phyloP scores from a whole-genome alignment of 1,140 invertebrate genomes.

The Drosophila bocqueti region DNA sequence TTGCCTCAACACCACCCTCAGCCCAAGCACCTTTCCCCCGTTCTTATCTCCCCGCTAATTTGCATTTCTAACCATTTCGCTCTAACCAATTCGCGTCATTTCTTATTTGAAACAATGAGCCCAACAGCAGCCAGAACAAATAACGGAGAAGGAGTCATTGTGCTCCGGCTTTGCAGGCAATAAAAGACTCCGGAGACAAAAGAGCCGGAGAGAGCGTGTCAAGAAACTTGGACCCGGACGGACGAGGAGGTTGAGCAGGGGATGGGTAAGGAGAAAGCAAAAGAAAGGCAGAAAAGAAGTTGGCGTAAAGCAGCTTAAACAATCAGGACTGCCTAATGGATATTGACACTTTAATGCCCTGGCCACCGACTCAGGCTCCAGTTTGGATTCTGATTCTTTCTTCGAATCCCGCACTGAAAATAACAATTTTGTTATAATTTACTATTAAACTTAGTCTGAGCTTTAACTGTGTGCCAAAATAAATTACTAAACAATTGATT shows the following conservation, averaged over 20 bases:
- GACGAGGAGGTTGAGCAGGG: conserved; percentile 7
- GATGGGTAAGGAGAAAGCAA: conserved; percentile 18
- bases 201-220: conserved; percentile 53
- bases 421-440: not conserved
- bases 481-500: not conserved
- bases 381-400: conserved; percentile 25
- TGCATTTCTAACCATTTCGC: conserved; percentile 81
- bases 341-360: conserved; percentile 82
- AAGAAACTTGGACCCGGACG: conserved; percentile 41
- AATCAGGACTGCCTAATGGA: conserved; percentile 82
- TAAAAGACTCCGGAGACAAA: conserved; percentile 67
- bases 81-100: conserved; percentile 81
- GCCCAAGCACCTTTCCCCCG: conserved; percentile 7
- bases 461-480: fast-evolving
- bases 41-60: conserved; percentile 70
- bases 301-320: conserved; percentile 82
- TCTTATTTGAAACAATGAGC: conserved; percentile 83
- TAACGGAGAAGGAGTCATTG: conserved; percentile 66
- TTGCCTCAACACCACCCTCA: conserved; percentile 21
- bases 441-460: not conserved
- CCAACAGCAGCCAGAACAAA: conserved; percentile 68
- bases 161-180: conserved; percentile 64
- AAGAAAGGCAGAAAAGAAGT: conserved; percentile 72
- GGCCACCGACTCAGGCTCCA: conserved; percentile 42
- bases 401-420: conserved; percentile 20